Conservation (phyloP, 2,797 vertebrate species). For the Ctenopoma multispine region DNA sequence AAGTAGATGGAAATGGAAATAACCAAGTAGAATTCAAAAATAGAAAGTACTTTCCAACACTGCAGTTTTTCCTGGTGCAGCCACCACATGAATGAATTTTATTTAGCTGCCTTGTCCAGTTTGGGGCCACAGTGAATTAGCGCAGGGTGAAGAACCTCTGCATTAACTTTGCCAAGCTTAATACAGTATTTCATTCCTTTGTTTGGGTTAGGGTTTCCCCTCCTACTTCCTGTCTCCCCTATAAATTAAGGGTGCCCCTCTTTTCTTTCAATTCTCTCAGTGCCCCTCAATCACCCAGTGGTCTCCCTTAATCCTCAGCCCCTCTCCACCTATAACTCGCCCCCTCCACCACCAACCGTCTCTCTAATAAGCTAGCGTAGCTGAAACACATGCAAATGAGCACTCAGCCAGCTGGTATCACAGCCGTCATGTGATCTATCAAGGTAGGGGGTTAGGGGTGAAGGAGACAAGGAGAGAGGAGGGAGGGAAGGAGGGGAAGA, state of each 20-base stretch:
- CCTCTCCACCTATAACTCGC: slow-evolving; percentile 43
- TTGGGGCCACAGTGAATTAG: slow-evolving; percentile 11
- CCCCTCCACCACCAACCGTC: slow-evolving; percentile 48
- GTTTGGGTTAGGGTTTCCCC: slow-evolving; percentile 20
- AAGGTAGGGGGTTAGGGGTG: slow-evolving; percentile 81
- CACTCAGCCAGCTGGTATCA: slow-evolving; percentile 85
- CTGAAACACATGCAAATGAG: slow-evolving; percentile 85
- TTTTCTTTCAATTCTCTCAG: slow-evolving; percentile 38
- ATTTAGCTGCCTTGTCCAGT: not conserved
- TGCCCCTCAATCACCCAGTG: slow-evolving; percentile 43
- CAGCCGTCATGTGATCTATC: slow-evolving; percentile 84
- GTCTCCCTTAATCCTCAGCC: slow-evolving; percentile 44
- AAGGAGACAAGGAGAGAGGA: slow-evolving; percentile 64
- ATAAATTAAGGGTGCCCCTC: slow-evolving; percentile 18
- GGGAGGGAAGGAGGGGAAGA: not conserved
- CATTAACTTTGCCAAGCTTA: slow-evolving; percentile 17
- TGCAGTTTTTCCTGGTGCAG: not conserved
- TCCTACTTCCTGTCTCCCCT: slow-evolving; percentile 4
- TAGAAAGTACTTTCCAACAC: too few species aligned
- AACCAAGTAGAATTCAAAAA: too few species aligned
- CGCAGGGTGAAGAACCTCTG: slow-evolving; percentile 18
- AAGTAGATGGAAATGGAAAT: too few species aligned
- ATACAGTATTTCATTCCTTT: slow-evolving; percentile 23
- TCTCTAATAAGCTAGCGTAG: slow-evolving; percentile 76
- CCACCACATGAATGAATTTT: not conserved